Evolutionary conservation across 2,113 vertebrate genomes (phyloP).

Genomic region (Mastomys coucha): DNA sequence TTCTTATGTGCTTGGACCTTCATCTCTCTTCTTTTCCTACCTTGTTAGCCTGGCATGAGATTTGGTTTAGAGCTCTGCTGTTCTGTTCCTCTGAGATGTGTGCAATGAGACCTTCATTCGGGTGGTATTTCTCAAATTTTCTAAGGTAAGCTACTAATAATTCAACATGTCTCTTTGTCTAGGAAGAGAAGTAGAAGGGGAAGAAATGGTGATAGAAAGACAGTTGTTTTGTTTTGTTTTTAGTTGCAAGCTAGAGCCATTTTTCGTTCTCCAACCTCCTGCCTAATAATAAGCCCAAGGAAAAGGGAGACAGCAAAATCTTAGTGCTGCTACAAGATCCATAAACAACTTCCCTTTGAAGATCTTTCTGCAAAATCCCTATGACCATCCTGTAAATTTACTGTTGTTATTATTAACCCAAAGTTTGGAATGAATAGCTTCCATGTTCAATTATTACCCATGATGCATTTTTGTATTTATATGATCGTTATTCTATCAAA

Average conservation of each 20-base stretch:
- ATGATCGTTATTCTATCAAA: conserved; percentile 17
- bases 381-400: background rate
- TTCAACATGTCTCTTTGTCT: background rate
- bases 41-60: background rate
- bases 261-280: background rate
- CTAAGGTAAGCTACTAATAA: background rate
- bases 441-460: background rate
- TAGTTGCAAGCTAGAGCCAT: background rate
- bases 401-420: background rate
- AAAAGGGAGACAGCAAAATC: conserved; percentile 9
- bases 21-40: background rate
- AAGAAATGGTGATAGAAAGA: background rate
- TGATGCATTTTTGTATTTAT: background rate
- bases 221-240: background rate
- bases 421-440: background rate
- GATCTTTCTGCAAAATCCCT: background rate
- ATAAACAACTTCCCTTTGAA: background rate
- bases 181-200: background rate
- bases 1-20: background rate
- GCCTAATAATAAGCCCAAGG: background rate
- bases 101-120: background rate
- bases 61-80: background rate
- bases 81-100: background rate
- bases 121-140: background rate
- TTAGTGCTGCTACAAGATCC: background rate